Percentiles rank a stretch among this genome's conserved stretches.
phyloP scores from a whole-genome alignment of 2,113 vertebrate species.

The Henicopernis longicauda region DNA sequence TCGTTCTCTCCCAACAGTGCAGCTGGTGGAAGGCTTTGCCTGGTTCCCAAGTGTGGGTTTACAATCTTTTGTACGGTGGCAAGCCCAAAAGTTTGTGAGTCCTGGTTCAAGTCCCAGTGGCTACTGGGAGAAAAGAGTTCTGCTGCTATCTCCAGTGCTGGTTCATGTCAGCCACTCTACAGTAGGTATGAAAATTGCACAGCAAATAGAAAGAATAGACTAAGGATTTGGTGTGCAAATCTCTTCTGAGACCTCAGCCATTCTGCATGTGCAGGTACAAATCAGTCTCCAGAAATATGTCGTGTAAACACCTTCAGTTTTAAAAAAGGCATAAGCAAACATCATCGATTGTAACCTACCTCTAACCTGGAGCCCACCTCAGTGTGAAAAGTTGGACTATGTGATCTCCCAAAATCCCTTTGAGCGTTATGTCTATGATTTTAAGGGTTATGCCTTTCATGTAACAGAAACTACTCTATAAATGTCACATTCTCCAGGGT shows the following conservation, averaged over 20 bases:
- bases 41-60: neutral
- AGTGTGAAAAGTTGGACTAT: neutral
- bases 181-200: neutral
- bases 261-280: neutral
- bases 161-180: neutral
- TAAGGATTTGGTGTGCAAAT: neutral
- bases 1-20: neutral
- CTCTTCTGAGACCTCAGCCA: neutral
- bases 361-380: neutral
- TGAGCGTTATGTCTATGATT: neutral
- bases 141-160: neutral
- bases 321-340: neutral
- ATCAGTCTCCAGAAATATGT: neutral
- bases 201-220: neutral
- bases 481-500: neutral
- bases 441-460: neutral
- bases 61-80: fast-evolving
- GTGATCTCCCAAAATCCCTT: neutral
- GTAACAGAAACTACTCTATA: neutral
- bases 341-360: neutral
- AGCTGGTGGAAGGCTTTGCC: neutral
- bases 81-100: neutral
- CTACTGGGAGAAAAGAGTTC: neutral
- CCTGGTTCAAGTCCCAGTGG: neutral
- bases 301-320: neutral